phyloP scores from a whole-genome alignment of 2,113 vertebrate species.

The Pongo pygmaeus region DNA sequence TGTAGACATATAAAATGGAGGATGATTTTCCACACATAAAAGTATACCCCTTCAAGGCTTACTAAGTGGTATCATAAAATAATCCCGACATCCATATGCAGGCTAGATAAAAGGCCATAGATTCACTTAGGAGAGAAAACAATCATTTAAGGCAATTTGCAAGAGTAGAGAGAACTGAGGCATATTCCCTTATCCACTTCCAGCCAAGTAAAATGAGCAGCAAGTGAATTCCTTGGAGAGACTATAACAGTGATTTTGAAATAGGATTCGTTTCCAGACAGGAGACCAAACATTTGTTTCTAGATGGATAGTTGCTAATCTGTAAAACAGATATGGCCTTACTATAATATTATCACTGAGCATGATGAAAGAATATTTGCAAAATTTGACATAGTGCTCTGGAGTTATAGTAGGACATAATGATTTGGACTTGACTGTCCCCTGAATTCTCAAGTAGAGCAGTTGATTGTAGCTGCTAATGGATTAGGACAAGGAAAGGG shows the following conservation, averaged over 20 bases:
- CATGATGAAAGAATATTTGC: not conserved
- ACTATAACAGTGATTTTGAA: not conserved
- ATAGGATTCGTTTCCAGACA: not conserved
- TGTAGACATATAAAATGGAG: too few relatives aligned
- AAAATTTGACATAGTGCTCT: not conserved
- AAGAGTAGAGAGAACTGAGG: not conserved
- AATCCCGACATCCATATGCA: not conserved
- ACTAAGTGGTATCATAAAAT: not conserved
- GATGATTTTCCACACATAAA: not conserved
- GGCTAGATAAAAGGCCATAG: not conserved
- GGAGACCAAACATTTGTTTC: not conserved
- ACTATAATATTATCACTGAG: not conserved
- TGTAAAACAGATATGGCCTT: not conserved
- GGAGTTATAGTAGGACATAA: not conserved
- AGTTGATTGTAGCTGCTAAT: not conserved
- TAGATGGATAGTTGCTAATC: not conserved
- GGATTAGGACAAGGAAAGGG: not conserved
- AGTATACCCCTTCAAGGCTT: not conserved
- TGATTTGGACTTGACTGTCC: not conserved
- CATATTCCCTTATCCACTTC: not conserved
- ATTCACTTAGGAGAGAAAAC: not conserved
- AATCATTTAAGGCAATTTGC: not conserved
- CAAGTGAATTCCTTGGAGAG: not conserved
- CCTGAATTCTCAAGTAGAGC: not conserved
- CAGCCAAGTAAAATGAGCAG: not conserved